Percentiles rank a stretch among this genome's conserved stretches.
Evolutionary conservation across 2,797 vertebrate species (phyloP).

Genomic region (Clarias laeviceps): DNA sequence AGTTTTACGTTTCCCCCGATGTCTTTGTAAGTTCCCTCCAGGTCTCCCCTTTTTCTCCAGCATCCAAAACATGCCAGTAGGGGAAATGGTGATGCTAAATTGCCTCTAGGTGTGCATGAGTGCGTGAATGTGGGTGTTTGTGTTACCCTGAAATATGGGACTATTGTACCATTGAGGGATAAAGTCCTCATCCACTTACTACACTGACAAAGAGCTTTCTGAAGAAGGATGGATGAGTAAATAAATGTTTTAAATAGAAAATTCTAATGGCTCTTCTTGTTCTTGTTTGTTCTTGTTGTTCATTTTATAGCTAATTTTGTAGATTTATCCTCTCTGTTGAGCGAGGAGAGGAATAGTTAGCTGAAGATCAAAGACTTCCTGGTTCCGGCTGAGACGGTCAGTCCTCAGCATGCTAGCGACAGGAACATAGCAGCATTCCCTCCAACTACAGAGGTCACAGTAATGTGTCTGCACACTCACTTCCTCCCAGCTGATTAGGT

Average conservation of each 20-base stretch:
- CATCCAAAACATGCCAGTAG: no score
- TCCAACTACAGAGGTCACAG: slow-evolving; percentile 80
- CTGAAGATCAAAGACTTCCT: slow-evolving; percentile 83
- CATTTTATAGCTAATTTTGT: slow-evolving; percentile 36
- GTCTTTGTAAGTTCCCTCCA: not conserved
- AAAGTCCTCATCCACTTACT: not conserved
- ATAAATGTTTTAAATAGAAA: not conserved
- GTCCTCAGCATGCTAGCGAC: slow-evolving; percentile 74
- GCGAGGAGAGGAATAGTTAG: slow-evolving; percentile 94
- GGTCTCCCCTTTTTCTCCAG: not conserved
- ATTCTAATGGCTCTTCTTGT: not conserved
- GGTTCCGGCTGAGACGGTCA: slow-evolving; percentile 83
- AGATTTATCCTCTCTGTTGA: slow-evolving; percentile 76
- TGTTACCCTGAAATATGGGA: not conserved
- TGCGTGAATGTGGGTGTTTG: not conserved
- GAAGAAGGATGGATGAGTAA: not conserved
- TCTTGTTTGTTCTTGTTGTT: slow-evolving; percentile 41
- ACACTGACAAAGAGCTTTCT: not conserved
- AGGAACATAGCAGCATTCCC: slow-evolving; percentile 53
- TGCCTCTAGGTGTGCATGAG: not conserved
- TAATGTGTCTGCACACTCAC: slow-evolving; percentile 69
- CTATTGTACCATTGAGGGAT: not conserved
- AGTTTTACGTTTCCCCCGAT: not conserved
- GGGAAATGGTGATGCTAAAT: not conserved
- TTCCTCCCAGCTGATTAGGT: slow-evolving; percentile 74